These are phyloP conservation scores for Calyptomena viridis DNA, from an alignment of 2,113 vertebrate genomes.

Conservation along the genomic window DNA sequence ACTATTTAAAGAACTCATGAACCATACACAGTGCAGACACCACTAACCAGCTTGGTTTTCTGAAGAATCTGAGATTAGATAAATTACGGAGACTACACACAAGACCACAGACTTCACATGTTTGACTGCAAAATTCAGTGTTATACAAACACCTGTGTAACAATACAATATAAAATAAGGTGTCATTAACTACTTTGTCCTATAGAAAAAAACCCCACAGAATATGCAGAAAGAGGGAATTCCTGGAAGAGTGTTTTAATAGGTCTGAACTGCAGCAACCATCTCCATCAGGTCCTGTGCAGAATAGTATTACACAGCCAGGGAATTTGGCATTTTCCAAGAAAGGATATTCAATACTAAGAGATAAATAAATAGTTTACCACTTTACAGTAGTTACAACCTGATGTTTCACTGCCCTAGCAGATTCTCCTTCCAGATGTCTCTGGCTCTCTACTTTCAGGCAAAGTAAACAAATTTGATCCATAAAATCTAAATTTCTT, in stretches of 20 bases:
- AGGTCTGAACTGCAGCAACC: not conserved
- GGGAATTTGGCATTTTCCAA: not conserved
- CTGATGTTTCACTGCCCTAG: not conserved
- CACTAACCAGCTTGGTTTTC: not conserved
- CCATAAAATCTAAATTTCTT: not conserved
- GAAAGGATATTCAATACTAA: not conserved
- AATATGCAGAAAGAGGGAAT: not conserved
- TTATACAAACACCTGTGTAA: not conserved
- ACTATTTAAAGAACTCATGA: not conserved
- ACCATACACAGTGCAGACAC: not conserved
- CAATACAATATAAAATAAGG: not conserved
- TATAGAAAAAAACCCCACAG: not conserved
- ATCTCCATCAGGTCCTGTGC: not conserved
- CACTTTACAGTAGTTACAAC: not conserved
- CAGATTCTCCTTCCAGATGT: not conserved
- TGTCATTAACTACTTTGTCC: not conserved
- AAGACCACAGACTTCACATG: not conserved
- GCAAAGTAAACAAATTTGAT: not conserved
- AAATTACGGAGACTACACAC: not conserved
- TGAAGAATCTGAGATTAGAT: not conserved
- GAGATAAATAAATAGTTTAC: not conserved
- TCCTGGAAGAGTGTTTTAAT: not conserved
- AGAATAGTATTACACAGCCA: not conserved
- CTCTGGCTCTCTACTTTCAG: not conserved
- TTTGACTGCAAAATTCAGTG: not conserved